Evolutionary conservation across 1,140 invertebrate species (phyloP), one percentile per base, ranked within the genome.

Genomic region (Drosophila eugracilis): DNA sequence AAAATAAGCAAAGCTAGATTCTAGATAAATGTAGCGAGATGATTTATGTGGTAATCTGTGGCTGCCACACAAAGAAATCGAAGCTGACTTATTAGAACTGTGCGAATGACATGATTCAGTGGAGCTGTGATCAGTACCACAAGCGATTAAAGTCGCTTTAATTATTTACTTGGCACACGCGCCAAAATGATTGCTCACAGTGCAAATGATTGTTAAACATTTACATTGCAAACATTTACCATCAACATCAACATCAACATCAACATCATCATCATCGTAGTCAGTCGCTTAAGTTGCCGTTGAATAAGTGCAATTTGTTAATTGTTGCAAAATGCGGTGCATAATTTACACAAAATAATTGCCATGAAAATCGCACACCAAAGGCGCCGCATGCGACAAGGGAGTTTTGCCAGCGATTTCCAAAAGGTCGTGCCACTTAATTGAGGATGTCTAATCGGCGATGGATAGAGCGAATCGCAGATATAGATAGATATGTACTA

Each of bases 141-240:
- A 19, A 32, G 59, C 75, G 80, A 63, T 79, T 80, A 70, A 77
- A 69, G 54, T 44, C 69, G 44, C 65, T 71, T 45, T 71, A 63
- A 86, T 80, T 85, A 75, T 84, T 84, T 76, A 45, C 45, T 72
- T 41, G 66, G 47, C 67, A 74, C 81, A 86, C 83, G 84, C 78
- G 84, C 83, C 83, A 70, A 83, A 78, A 65, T 78, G 75, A 88
- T 88, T 88, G 83, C 84, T 88, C 83, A 88, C 77, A 67, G 32
- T 57, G 63, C 48, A 66, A 80, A 86, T 80, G 66, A 86, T 81
- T 78, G 81, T 73, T 85, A 81, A 85, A 85, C 67, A 88, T 88
- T 86, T 70, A 66, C 62, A 73, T 67, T 69, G 37, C 36, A 67
- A 69, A 69, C 65, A 69, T 77, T 85, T 69, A 59, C 53, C 52